Evolutionary conservation across 2,888 invertebrate species (phyloP).

Genomic region (Iphiclides podalirius): DNA sequence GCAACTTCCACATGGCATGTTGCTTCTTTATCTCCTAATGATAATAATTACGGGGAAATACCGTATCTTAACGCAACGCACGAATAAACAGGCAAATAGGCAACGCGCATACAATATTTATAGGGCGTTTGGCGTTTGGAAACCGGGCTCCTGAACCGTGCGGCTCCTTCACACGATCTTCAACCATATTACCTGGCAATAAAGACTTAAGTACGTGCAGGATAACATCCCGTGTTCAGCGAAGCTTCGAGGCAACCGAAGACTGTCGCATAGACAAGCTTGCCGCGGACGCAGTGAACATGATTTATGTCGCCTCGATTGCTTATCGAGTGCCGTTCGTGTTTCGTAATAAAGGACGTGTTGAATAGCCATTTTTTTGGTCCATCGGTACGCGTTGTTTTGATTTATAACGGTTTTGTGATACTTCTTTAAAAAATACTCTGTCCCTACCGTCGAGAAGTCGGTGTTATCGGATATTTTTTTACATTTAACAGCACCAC

Average conservation of each 20-base stretch:
- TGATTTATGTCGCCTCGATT: constrained; percentile 67
- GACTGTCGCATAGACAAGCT: constrained; percentile 67
- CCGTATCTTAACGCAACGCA: constrained; percentile 4
- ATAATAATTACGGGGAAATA: constrained; percentile 30
- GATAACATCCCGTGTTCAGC: too few species aligned
- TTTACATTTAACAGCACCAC: too few species aligned
- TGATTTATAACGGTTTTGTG: background rate
- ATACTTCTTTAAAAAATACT: too few species aligned
- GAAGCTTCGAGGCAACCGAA: too few species aligned
- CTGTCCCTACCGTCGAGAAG: too few species aligned
- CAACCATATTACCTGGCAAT: constrained; percentile 31
- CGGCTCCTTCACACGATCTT: constrained; percentile 29
- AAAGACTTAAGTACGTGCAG: too few species aligned
- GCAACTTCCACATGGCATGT: too few species aligned
- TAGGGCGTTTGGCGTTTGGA: constrained; percentile 64
- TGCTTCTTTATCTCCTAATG: too few species aligned
- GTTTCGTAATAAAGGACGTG: constrained; percentile 43
- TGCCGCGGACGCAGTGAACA: constrained; percentile 60
- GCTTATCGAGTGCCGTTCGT: constrained; percentile 64
- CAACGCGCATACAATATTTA: constrained; percentile 59
- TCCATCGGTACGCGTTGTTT: background rate
- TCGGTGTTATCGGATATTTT: too few species aligned
- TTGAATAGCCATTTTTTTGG: constrained; percentile 25
- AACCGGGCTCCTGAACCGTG: constrained; percentile 35
- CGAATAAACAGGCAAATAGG: constrained; percentile 40